Evolutionary conservation across 2,888 invertebrate species (phyloP).

Genomic region (Pegoplata infirma): DNA sequence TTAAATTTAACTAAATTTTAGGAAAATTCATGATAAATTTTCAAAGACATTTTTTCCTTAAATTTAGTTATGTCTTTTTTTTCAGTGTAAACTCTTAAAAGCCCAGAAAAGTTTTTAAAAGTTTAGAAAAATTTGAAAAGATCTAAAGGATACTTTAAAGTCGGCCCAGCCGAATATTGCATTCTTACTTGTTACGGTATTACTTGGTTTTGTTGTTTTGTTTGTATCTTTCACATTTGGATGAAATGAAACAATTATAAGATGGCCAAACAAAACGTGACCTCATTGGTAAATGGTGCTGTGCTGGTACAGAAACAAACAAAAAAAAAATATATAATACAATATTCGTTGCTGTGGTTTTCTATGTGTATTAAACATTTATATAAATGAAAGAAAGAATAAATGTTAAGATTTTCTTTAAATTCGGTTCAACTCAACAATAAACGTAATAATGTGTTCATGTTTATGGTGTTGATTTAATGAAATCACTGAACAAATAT

Average conservation of each 20-base stretch:
- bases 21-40: too few species aligned
- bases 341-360: background rate
- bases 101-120: too few species aligned
- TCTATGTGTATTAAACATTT: slow-evolving; percentile 18
- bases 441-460: slow-evolving; percentile 15
- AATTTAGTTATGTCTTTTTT: too few species aligned
- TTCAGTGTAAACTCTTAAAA: too few species aligned
- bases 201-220: slow-evolving; percentile 7
- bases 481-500: slow-evolving; percentile 43
- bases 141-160: too few species aligned
- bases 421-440: background rate
- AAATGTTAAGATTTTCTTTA: slow-evolving; percentile 16
- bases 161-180: too few species aligned
- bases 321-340: background rate
- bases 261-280: slow-evolving; percentile 47
- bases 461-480: slow-evolving; percentile 33
- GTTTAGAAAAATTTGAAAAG: too few species aligned
- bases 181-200: too few species aligned
- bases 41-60: too few species aligned
- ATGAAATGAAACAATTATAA: slow-evolving; percentile 43
- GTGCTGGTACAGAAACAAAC: too few species aligned
- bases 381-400: background rate
- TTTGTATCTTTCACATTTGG: background rate
- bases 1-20: too few species aligned
- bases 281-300: slow-evolving; percentile 34